Evolutionary conservation across 2,113 vertebrate genomes (phyloP).

Genomic region (Promerops cafer): DNA sequence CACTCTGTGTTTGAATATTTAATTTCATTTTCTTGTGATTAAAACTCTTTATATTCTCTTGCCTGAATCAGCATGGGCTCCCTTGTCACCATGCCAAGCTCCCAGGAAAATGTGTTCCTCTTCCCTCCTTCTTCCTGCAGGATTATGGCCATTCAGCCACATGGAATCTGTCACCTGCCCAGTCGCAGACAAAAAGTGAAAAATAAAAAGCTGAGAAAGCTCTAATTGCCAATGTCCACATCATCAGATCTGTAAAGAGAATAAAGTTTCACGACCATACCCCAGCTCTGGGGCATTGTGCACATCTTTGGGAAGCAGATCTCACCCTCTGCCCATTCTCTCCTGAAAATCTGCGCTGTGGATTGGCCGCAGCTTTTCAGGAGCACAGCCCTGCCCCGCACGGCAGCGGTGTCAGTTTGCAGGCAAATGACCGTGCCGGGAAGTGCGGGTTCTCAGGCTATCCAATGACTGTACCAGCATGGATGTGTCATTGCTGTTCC

Average conservation of each 20-base stretch:
- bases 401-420: not conserved
- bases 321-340: not conserved
- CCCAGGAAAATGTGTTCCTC: not conserved
- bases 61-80: not conserved
- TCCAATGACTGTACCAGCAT: not conserved
- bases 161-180: not conserved
- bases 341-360: not conserved
- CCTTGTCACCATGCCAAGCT: not conserved
- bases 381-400: not conserved
- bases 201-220: not conserved
- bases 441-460: not conserved
- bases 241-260: not conserved
- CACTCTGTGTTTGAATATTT: not conserved
- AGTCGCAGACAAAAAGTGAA: not conserved
- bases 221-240: not conserved
- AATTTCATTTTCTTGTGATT: not conserved
- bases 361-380: not conserved
- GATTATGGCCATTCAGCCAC: not conserved
- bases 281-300: not conserved
- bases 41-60: not conserved
- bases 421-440: not conserved
- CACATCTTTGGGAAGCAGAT: not conserved
- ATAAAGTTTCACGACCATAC: not conserved
- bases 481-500: slow-evolving; percentile 21
- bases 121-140: not conserved